Percentiles rank a stretch among this genome's conserved stretches.
Evolutionary conservation across 2,113 vertebrate genomes (phyloP).

Genomic region (Oostethus manadensis): DNA sequence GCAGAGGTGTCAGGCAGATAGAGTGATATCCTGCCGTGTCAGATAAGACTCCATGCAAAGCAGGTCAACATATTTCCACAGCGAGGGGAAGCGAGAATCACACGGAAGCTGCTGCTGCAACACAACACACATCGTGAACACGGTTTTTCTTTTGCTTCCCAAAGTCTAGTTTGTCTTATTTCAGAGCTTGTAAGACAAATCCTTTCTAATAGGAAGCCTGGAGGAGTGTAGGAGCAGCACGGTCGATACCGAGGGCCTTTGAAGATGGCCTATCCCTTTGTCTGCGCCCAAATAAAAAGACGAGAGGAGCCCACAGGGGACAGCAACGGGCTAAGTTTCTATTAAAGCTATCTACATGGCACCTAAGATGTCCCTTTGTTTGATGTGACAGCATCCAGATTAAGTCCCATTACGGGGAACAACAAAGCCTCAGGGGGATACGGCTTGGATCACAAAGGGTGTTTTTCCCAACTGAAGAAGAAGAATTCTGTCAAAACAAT

Average conservation of each 20-base stretch:
- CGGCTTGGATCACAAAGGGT: constrained; percentile 25
- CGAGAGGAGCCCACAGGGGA: constrained; percentile 44
- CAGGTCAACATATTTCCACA: constrained; percentile 3
- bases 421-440: constrained; percentile 42
- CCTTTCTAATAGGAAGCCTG: constrained; percentile 63
- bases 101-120: constrained; percentile 4
- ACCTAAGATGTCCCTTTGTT: constrained; percentile 64
- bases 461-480: constrained; percentile 24
- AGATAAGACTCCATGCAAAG: constrained; percentile 9
- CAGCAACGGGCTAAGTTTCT: constrained; percentile 58
- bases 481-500: constrained; percentile 26
- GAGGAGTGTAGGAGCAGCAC: constrained; percentile 42
- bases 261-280: constrained; percentile 58
- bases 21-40: constrained; percentile 13
- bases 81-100: constrained; percentile 5
- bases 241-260: constrained; percentile 66
- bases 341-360: constrained; percentile 66
- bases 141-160: constrained; percentile 2
- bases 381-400: constrained; percentile 68
- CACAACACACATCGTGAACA: constrained; percentile 9
- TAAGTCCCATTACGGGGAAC: constrained; percentile 64
- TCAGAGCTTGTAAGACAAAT: constrained; percentile 64
- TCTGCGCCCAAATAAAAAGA: constrained; percentile 58
- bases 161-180: constrained; percentile 16
- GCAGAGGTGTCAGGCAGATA: constrained; percentile 8